phyloP scores from a whole-genome alignment of 2,113 vertebrate genomes.

The Oryzias celebensis region DNA sequence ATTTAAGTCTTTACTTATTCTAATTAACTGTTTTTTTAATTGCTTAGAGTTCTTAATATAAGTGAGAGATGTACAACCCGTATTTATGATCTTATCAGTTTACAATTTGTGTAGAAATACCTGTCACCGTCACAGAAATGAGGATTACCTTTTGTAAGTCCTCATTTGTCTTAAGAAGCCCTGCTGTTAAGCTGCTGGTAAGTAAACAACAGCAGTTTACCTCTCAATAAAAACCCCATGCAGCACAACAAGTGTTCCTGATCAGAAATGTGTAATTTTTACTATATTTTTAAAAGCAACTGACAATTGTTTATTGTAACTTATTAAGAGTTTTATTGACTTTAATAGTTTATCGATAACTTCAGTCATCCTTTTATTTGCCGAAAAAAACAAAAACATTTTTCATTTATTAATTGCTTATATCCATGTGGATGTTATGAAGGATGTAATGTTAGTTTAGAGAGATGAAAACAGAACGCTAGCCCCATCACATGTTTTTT shows the following conservation, averaged over 20 bases:
- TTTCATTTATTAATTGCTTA: constrained; percentile 22
- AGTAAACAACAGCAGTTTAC: constrained; percentile 12
- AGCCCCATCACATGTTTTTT: constrained; percentile 29
- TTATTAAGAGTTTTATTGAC: constrained; percentile 65
- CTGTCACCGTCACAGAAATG: constrained; percentile 30
- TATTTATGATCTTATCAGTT: constrained; percentile 41
- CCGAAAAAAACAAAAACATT: constrained; percentile 41
- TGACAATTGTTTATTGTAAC: constrained; percentile 56
- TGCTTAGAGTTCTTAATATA: constrained; percentile 33
- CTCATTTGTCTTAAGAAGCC: constrained; percentile 23
- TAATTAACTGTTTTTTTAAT: constrained; percentile 6
- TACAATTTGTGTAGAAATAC: constrained; percentile 27
- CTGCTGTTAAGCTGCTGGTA: constrained; percentile 26
- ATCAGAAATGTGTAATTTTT: constrained; percentile 65
- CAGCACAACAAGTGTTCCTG: constrained; percentile 11
- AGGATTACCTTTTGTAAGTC: constrained; percentile 29
- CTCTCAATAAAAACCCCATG: constrained; percentile 23
- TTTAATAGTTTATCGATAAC: constrained; percentile 56
- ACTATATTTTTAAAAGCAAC: constrained; percentile 60
- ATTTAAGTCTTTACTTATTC: constrained; percentile 25
- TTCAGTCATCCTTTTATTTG: constrained; percentile 51
- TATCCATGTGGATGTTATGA: constrained; percentile 29
- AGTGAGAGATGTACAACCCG: constrained; percentile 15
- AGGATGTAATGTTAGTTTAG: constrained; percentile 13
- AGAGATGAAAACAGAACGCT: constrained; percentile 20